A percentile compares a stretch with the other conserved stretches of the same genome.
These are phyloP conservation scores for Spermophilus dauricus DNA, from an alignment of 2,113 vertebrate genomes.

Conservation along the genomic window DNA sequence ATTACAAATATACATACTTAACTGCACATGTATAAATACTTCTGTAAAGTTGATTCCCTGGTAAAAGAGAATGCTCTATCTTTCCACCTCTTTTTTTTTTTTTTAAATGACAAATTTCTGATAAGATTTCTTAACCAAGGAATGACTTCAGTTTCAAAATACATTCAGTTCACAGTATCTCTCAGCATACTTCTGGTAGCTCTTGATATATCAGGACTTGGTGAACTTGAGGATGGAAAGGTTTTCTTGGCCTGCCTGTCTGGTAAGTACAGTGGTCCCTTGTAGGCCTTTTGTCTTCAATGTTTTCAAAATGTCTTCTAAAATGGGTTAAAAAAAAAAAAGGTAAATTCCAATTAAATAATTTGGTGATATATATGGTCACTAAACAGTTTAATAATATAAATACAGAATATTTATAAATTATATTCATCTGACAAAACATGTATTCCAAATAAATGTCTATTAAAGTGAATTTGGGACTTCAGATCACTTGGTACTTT, in stretches of 20 bases:
- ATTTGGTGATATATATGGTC: neutral
- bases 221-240: slow-evolving; percentile 90
- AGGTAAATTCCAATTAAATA: neutral
- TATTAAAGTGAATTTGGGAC: neutral
- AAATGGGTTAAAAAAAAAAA: slow-evolving; percentile 74
- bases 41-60: neutral
- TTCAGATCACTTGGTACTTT: neutral
- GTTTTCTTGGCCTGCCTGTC: slow-evolving; percentile 92
- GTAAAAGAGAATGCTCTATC: neutral
- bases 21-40: neutral
- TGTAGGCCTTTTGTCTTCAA: slow-evolving; percentile 89
- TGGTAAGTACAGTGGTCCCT: slow-evolving; percentile 88
- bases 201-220: neutral
- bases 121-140: slow-evolving; percentile 20
- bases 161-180: neutral
- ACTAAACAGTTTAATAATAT: neutral
- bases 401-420: neutral
- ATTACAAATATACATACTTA: neutral
- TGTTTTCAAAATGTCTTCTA: slow-evolving; percentile 93
- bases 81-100: neutral
- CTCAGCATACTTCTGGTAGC: neutral
- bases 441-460: neutral
- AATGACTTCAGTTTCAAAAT: slow-evolving; percentile 7
- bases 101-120: slow-evolving; percentile 19
- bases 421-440: slow-evolving; percentile 30